Evolutionary conservation across 1,140 invertebrate genomes (phyloP), one percentile per base, ranked within the genome.

Genomic region (Gryllus bimaculatus): DNA sequence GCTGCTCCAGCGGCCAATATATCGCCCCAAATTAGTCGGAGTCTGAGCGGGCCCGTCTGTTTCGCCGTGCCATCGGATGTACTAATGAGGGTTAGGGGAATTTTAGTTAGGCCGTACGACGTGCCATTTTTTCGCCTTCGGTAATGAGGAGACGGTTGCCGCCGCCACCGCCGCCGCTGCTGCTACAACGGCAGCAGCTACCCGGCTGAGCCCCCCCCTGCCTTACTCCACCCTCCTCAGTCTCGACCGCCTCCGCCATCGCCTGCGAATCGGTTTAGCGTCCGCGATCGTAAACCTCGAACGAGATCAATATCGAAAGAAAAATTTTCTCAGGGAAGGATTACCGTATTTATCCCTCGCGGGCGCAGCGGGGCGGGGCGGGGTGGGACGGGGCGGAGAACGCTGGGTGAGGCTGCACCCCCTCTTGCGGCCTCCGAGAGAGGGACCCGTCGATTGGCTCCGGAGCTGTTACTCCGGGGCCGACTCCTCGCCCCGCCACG

Each of bases 71-170:
- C 54, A 66, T 66, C 54, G 54, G 54, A 66, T 66, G 54, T 66
- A 66, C 54, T 66, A 66, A 66, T 66, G 54, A 66, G 54, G 54
- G 54, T 66, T 66, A 66, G 54, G 54, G 54, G 54, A 66, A 66
- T 66, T 10, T 66, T 66, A 66, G 54, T 66, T 66, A 66, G 26
- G 54, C 54, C 54, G 54, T 18, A 66, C 26, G 54, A 66, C 10
- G 54, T 18, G 54, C 54, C 18, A 66, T 66, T 66, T 66, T 66
- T 66, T 66, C 54, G 54, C 18, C 54, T 66, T 66, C 54, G 54
- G 18, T 66, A 66, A 66, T 66, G 54, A 66, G 54, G 18, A 39
- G 26, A 39, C 26, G 26, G 26, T 5, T 39, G 26, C 26, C 26
- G n/a, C n/a, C n/a, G n/a, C n/a, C n/a, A n/a, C n/a, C n/a, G n/a